Conservation (phyloP, 2,797 vertebrate species). For the Tamandua tetradactyla region DNA sequence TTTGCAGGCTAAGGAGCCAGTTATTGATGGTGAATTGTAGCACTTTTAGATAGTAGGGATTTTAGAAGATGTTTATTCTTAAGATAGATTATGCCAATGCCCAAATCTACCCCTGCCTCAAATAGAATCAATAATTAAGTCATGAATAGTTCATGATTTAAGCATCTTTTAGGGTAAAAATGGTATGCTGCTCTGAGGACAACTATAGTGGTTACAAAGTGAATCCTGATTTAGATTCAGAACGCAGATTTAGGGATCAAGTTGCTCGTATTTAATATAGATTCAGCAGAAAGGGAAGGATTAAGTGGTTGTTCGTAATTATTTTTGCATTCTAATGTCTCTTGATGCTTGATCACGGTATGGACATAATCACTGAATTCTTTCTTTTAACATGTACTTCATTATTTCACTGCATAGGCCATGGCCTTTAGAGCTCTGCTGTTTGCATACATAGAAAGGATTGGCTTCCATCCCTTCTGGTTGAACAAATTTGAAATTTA, state of each 20-base stretch:
- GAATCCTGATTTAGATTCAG: background rate
- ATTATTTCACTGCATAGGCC: background rate
- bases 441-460: background rate
- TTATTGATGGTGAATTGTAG: background rate
- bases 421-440: background rate
- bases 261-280: background rate
- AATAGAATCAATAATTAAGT: background rate
- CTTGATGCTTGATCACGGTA: background rate
- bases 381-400: background rate
- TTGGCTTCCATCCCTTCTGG: background rate
- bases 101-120: fast-evolving
- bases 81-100: no score
- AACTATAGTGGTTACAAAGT: fast-evolving
- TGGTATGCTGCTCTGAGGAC: background rate
- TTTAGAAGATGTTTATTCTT: background rate
- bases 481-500: conserved; percentile 1
- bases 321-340: background rate
- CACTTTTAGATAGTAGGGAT: background rate
- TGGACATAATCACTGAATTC: background rate
- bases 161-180: background rate
- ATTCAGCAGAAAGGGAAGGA: background rate
- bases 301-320: background rate
- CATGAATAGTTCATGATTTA: background rate
- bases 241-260: no score
- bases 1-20: background rate